These are phyloP conservation scores for Phyllotis vaccarum DNA, from an alignment of 2,797 vertebrate species.

Conservation along the genomic window DNA sequence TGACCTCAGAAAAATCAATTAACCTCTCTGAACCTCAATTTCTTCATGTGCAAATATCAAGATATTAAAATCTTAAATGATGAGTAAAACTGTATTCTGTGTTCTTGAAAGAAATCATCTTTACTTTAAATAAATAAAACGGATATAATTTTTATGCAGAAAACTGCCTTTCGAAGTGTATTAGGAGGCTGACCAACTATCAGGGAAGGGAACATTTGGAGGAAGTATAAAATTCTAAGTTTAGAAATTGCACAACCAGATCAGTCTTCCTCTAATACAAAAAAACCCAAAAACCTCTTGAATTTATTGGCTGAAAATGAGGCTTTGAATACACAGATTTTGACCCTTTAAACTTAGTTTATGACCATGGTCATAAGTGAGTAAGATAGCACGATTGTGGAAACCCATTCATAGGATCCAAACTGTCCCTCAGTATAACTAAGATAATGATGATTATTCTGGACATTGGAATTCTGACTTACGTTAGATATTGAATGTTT, in stretches of 20 bases:
- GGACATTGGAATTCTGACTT: conserved; percentile 9
- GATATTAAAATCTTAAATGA: conserved; percentile 41
- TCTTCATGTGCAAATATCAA: conserved; percentile 33
- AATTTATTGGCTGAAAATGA: not conserved
- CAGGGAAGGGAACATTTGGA: not conserved
- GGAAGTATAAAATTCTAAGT: not conserved
- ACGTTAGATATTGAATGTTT: not conserved
- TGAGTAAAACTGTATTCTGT: conserved; percentile 26
- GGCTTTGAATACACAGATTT: not conserved
- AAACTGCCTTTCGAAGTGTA: not conserved
- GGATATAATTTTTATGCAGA: not conserved
- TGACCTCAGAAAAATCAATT: conserved; percentile 62
- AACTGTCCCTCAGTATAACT: not conserved
- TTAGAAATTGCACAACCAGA: not conserved
- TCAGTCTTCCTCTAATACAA: not conserved
- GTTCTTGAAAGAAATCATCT: not conserved
- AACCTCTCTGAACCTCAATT: conserved; percentile 50
- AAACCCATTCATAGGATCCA: not conserved
- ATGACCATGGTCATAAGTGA: not conserved
- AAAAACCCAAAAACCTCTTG: not conserved
- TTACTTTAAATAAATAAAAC: not conserved
- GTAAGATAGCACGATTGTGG: not conserved
- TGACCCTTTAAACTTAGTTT: not conserved
- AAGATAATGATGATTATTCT: not conserved
- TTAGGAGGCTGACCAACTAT: not conserved